Conservation (phyloP, 2,113 vertebrate genomes). For the Psammodynastes pulverulentus region DNA sequence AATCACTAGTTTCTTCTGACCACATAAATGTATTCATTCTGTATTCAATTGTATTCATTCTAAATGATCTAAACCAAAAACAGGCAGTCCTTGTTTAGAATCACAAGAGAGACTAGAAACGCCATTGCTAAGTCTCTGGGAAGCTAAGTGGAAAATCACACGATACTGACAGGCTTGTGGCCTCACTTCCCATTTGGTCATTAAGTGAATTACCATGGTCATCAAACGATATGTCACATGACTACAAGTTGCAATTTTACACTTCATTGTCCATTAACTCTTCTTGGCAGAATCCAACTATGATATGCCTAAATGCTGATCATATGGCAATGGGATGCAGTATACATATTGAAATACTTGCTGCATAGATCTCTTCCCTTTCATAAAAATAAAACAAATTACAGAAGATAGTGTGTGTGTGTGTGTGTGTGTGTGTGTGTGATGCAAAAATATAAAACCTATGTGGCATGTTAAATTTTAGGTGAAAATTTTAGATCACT, state of each 20-base stretch:
- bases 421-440: no score
- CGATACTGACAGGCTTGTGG: neutral
- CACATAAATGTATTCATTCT: neutral
- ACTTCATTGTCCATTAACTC: neutral
- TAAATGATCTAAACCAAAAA: neutral
- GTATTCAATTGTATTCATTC: neutral
- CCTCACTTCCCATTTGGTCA: neutral
- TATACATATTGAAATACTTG: neutral
- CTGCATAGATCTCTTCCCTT: conserved; percentile 3
- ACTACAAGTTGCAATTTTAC: neutral
- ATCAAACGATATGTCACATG: neutral
- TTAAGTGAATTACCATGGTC: neutral
- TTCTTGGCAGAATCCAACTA: neutral
- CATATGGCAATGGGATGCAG: neutral
- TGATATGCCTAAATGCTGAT: neutral
- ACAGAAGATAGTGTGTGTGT: neutral
- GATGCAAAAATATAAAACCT: neutral
- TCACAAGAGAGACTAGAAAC: neutral
- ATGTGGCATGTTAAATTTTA: neutral
- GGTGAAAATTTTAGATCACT: neutral
- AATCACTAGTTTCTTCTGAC: neutral
- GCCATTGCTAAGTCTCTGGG: neutral
- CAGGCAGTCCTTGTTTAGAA: neutral
- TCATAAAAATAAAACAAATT: neutral
- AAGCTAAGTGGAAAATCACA: neutral